These are phyloP conservation scores for Rhyacichthys aspro DNA, from an alignment of 2,797 vertebrate species.

Conservation along the genomic window DNA sequence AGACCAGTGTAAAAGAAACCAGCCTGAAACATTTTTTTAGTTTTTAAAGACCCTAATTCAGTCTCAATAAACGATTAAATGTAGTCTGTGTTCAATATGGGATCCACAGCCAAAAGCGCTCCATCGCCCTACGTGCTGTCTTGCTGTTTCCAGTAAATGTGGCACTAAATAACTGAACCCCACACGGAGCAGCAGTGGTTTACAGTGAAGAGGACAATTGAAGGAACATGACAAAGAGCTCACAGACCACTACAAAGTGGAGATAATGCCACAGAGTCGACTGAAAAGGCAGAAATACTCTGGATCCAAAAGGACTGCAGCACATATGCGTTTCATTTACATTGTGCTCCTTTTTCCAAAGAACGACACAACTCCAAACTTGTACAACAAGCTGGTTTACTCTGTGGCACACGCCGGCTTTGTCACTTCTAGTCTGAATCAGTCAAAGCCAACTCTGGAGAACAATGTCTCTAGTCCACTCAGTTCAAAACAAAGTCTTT, in stretches of 20 bases:
- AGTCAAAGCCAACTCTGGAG: conserved; percentile 7
- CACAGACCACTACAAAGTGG: conserved; percentile 53
- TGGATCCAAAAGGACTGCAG: conserved; percentile 33
- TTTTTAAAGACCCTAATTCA: conserved; percentile 22
- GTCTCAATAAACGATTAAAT: conserved; percentile 29
- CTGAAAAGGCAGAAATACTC: conserved; percentile 39
- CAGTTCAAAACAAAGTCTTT: conserved; percentile 26
- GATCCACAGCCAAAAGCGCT: conserved; percentile 18
- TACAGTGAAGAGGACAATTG: conserved; percentile 58
- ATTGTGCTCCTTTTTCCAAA: conserved; percentile 30
- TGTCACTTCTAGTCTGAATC: conserved; percentile 12
- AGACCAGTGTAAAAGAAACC: conserved; percentile 5
- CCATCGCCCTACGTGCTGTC: conserved; percentile 34
- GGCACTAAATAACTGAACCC: conserved; percentile 60
- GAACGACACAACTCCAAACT: conserved; percentile 33
- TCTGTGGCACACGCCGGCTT: conserved; percentile 4
- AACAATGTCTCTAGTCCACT: conserved; percentile 12
- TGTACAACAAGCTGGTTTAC: conserved; percentile 32
- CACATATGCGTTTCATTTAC: conserved; percentile 58
- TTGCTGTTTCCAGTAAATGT: conserved; percentile 48
- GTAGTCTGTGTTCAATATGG: conserved; percentile 13
- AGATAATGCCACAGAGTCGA: conserved; percentile 45
- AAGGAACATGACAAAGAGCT: conserved; percentile 72
- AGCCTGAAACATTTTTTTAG: neutral
- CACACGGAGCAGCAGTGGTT: conserved; percentile 60